A percentile compares a stretch with the other conserved stretches of the same genome.
phyloP scores from a whole-genome alignment of 2,888 invertebrate species.

The Hypercompe scribonia region DNA sequence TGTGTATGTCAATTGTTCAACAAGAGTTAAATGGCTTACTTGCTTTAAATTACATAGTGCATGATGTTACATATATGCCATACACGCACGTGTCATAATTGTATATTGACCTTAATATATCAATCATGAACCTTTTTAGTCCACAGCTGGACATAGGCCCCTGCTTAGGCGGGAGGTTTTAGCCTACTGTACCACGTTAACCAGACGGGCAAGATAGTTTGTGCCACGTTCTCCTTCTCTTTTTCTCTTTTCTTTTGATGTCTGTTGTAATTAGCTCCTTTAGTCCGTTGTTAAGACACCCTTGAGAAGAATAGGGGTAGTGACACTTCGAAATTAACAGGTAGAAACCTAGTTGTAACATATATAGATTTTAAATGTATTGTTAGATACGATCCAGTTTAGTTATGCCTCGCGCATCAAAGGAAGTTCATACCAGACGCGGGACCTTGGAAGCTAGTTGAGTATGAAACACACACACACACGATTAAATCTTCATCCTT shows the following conservation, averaged over 20 bases:
- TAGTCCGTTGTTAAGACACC: too few species aligned
- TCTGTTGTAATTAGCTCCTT: too few species aligned
- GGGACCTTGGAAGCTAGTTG: not conserved
- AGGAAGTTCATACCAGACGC: not conserved
- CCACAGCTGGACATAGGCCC: too few species aligned
- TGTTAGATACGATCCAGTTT: not conserved
- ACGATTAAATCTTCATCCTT: not conserved
- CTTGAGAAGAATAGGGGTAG: too few species aligned
- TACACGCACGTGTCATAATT: not conserved
- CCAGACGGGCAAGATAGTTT: too few species aligned
- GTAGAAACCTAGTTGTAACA: not conserved
- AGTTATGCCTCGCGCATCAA: not conserved
- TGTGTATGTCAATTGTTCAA: slow-evolving; percentile 44
- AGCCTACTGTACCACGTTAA: too few species aligned
- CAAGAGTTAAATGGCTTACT: slow-evolving; percentile 47
- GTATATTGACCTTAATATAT: not conserved
- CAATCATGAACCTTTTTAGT: not conserved
- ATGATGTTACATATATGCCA: not conserved
- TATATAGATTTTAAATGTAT: not conserved
- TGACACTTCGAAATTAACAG: too few species aligned
- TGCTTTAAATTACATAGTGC: slow-evolving; percentile 35
- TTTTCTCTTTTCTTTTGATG: too few species aligned
- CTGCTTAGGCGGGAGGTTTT: too few species aligned
- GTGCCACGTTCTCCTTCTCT: too few species aligned
- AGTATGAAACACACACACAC: not conserved